Evolutionary conservation across 2,113 vertebrate genomes (phyloP), one percentile per base, ranked within the genome.

Genomic region (Pterocles orientalis): DNA sequence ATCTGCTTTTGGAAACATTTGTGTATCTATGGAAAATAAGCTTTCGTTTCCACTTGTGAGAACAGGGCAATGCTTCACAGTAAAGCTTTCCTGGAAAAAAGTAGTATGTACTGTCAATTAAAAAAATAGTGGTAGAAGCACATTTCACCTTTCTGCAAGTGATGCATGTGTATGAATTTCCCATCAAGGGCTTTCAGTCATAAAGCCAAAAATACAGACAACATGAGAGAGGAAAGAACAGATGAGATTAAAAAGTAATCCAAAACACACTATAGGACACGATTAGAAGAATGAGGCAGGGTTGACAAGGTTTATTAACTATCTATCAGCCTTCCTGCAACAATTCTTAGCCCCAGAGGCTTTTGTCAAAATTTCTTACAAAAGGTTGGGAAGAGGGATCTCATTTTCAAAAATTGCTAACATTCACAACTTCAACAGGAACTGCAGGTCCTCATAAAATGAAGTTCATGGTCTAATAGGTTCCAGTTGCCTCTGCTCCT

Each of bases 291-390:
- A 91, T 0, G 5, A 92, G 36, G 48, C 45, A 82, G 57, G 53
- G 34, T 61, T 93, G 88, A 93, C 72, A 87, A 84, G 64, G 33
- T 89, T 93, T 96, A 90, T 94, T 94, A 95, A 79, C 34, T 69
- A 84, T 72, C 34, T 69, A 82, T 72, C 86, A 81, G 48, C 57
- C 57, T 92, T 93, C 14, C 41, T 93, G 72, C 93, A 96, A 82
- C 92, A 88, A 71, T 86, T 58, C 61, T 89, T 76, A 86, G 53
- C 53, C 72, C 48, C 65, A 79, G 47, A 82, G 53, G 29, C 77
- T 93, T 96, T 86, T 71, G 65, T 81, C 77, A 95, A 84, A 78
- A 82, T 76, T 89, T 84, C 90, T 72, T 86, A 71, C 54, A 47
- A 51, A 86, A 78, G 65, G 17, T 14, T n/a, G 26, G 24, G 19